These are phyloP conservation scores for Pedicia rivosa DNA, from an alignment of 2,888 invertebrate species.

Conservation along the genomic window DNA sequence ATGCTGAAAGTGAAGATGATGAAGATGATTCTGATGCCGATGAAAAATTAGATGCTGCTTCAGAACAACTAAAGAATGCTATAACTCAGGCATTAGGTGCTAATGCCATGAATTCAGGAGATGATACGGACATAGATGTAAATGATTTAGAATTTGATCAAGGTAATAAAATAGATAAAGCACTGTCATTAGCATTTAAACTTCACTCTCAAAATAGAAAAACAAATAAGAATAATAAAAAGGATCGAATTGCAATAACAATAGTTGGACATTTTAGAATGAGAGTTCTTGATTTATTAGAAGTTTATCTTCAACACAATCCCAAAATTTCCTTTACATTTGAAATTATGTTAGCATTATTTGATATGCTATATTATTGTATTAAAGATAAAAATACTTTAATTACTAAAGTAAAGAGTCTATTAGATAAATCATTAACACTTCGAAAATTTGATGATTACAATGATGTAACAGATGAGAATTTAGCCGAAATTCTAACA, in stretches of 20 bases:
- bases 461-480: constrained; percentile 16
- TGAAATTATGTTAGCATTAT: constrained; percentile 51
- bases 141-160: constrained; percentile 62
- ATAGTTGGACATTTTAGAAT: constrained; percentile 54
- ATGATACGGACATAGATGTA: constrained; percentile 52
- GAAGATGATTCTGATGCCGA: constrained; percentile 29
- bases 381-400: constrained; percentile 52
- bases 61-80: constrained; percentile 53
- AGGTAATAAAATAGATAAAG: constrained; percentile 53
- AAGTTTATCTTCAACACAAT: constrained; percentile 47
- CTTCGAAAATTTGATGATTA: constrained; percentile 14
- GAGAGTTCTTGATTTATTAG: constrained; percentile 56
- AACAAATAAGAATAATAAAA: constrained; percentile 33
- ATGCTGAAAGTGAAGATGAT: constrained; percentile 23
- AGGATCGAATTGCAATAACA: constrained; percentile 44
- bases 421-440: constrained; percentile 17
- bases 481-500: constrained; percentile 18
- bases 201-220: constrained; percentile 14
- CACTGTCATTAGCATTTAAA: constrained; percentile 55
- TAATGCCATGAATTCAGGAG: constrained; percentile 29
- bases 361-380: constrained; percentile 50
- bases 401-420: constrained; percentile 39
- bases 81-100: constrained; percentile 53
- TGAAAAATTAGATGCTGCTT: constrained; percentile 39
- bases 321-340: constrained; percentile 50